Evolutionary conservation across 2,888 invertebrate genomes (phyloP).

Genomic region (Calliopum simillimum): DNA sequence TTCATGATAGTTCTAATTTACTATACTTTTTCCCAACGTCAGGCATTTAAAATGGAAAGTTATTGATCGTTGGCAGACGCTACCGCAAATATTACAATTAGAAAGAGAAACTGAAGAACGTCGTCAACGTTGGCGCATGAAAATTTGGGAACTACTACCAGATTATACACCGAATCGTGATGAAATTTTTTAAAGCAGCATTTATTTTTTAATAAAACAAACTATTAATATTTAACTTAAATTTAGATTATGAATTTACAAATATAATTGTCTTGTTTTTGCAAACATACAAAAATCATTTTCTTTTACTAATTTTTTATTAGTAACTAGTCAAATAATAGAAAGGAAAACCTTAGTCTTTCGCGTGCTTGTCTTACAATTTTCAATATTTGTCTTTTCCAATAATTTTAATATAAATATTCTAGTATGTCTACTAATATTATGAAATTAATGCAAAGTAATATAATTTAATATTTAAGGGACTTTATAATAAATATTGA

Average conservation of each 20-base stretch:
- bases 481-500: too few species aligned
- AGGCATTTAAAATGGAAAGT: conserved; percentile 68
- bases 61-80: conserved; percentile 73
- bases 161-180: conserved; percentile 72
- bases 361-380: too few species aligned
- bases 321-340: too few species aligned
- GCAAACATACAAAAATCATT: neutral
- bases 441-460: too few species aligned
- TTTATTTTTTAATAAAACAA: neutral
- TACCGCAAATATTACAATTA: conserved; percentile 74
- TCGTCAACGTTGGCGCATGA: conserved; percentile 77
- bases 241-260: too few species aligned
- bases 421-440: too few species aligned
- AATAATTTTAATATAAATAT: too few species aligned
- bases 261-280: too few species aligned
- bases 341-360: too few species aligned
- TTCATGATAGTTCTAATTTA: neutral
- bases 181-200: conserved; percentile 32
- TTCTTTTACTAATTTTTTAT: neutral
- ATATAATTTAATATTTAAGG: too few species aligned
- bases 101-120: conserved; percentile 77
- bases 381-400: too few species aligned
- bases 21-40: neutral
- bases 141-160: conserved; percentile 78
- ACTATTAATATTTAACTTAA: neutral